Evolutionary conservation across 2,888 invertebrate species (phyloP), one percentile per base, ranked within the genome.

Genomic region (Mesorhabditis spiculigera): DNA sequence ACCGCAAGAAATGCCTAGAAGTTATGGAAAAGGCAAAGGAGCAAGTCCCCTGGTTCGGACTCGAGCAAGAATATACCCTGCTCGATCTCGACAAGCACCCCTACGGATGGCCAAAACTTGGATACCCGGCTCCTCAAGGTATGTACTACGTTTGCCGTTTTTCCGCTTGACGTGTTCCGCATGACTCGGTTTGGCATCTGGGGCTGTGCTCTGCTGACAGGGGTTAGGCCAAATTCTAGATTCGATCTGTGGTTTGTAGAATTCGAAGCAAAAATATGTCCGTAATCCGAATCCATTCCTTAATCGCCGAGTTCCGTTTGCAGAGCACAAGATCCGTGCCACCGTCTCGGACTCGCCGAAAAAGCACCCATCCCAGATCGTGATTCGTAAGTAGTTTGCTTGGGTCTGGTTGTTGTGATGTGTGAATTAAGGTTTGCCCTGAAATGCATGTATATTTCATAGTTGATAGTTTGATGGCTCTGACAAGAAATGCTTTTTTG

Each of bases 41-140:
- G 5, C 70, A 73, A 44, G 70, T 74, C 6, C 81, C 81, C n/a
- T 81, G 88, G 88, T 89, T 89, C 78, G 89, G 88, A 63, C 88
- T 88, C 71, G 88, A 88, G 71, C 89, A 89, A 76, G 89, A 89
- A 80, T 89, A 88, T 83, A 88, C 88, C n/a, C 78, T 89, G 28
- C 78, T 88, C 65, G 88, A 88, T 73, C 62, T 75, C 5, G 83
- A 83, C 71, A 75, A 74, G 42, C 80, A 80, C 61, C 82, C 83
- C 8, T 76, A 81, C 63, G 81, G 82, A 42, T 84, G 84, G 84
- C 84, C 84, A 4, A 78, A 73, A 67, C 68, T 73, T 28, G 81
- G 80, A 41, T 76, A 72, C 62, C 76, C 78, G 41, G 76, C 73
- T 13, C 76, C 76, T n/a, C 78, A 78, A 68, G 76, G 76, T 50